These are phyloP conservation scores for human DNA, from an alignment of 2,113 vertebrate genomes.

Conservation along the genomic window DNA sequence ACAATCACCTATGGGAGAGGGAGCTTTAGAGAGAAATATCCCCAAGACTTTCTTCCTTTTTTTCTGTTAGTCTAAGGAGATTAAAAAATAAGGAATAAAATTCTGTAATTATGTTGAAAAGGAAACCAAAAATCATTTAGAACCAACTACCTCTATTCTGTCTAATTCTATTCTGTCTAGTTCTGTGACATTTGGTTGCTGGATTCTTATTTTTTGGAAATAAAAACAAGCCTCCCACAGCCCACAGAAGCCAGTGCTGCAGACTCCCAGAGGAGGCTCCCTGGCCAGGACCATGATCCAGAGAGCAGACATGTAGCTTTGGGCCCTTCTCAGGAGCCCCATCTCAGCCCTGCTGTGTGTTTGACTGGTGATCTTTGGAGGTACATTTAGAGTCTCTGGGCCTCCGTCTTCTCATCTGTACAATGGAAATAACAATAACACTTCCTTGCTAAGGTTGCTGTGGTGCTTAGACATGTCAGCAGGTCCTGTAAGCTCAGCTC, in stretches of 20 bases:
- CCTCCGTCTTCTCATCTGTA: neutral
- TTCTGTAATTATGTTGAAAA: neutral
- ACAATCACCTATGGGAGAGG: neutral
- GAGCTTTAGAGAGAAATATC: neutral
- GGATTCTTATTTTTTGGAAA: neutral
- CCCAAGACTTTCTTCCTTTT: neutral
- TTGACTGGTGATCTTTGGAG: neutral
- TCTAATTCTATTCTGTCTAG: neutral
- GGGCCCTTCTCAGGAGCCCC: no score
- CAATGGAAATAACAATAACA: neutral
- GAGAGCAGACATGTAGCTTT: rapidly evolving
- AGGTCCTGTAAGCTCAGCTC: neutral
- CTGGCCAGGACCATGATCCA: rapidly evolving
- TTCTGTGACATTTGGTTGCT: neutral
- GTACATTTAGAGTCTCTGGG: neutral
- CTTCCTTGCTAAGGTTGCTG: neutral
- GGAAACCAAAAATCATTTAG: neutral
- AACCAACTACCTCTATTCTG: neutral
- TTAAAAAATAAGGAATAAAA: neutral
- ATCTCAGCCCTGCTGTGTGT: rapidly evolving
- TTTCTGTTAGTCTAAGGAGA: neutral
- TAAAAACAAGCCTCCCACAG: neutral
- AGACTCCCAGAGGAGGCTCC: neutral
- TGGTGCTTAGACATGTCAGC: neutral
- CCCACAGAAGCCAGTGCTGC: neutral